phyloP scores from a whole-genome alignment of 2,888 invertebrate species.

The Drosophila monieri region DNA sequence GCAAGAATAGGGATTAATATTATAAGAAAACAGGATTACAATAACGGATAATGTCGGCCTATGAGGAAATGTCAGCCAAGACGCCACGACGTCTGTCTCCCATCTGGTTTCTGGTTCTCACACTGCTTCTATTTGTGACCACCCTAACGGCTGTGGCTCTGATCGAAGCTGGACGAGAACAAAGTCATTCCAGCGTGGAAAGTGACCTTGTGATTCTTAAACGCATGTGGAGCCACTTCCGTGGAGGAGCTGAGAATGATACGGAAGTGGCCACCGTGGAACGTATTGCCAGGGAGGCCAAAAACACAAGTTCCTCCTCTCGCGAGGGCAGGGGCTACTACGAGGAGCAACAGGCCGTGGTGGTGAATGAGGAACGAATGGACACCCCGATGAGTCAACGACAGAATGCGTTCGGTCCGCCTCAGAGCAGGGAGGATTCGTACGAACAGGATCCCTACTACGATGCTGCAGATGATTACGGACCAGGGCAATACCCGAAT shows the following conservation, averaged over 20 bases:
- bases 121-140: slow-evolving; percentile 51
- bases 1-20: slow-evolving; percentile 28
- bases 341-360: slow-evolving; percentile 66
- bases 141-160: slow-evolving; percentile 51
- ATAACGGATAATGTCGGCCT: slow-evolving; percentile 49
- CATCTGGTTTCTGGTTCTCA: slow-evolving; percentile 55
- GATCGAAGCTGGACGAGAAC: slow-evolving; percentile 44
- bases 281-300: slow-evolving; percentile 53
- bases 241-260: slow-evolving; percentile 22
- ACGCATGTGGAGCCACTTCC: slow-evolving; percentile 62
- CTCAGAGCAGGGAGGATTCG: slow-evolving; percentile 41
- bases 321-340: slow-evolving; percentile 54
- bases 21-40: neutral
- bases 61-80: slow-evolving; percentile 61
- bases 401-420: slow-evolving; percentile 48
- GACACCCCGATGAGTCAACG: slow-evolving; percentile 48
- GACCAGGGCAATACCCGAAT: slow-evolving; percentile 23
- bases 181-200: slow-evolving; percentile 11
- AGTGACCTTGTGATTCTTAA: slow-evolving; percentile 49
- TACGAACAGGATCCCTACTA: slow-evolving; percentile 57
- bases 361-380: slow-evolving; percentile 57
- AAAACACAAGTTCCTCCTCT: slow-evolving; percentile 35
- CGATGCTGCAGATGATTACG: slow-evolving; percentile 56
- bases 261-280: slow-evolving; percentile 59
- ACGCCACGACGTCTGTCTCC: slow-evolving; percentile 41